A percentile compares a stretch with the other conserved stretches of the same genome.
phyloP scores from a whole-genome alignment of 2,113 vertebrate genomes.

The Conger conger region DNA sequence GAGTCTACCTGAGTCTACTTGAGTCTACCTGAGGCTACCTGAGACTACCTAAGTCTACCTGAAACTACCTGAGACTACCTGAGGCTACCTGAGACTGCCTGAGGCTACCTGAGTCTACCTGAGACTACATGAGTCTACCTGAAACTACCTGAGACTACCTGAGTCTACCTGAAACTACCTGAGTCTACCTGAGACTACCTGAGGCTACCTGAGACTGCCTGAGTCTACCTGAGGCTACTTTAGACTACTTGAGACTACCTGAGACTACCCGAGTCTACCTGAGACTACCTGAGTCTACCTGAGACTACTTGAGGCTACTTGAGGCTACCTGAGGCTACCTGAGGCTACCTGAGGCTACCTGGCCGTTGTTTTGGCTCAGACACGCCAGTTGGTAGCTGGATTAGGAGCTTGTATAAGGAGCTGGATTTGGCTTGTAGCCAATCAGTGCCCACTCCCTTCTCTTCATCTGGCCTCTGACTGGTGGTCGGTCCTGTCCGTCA shows the following conservation, averaged over 20 bases:
- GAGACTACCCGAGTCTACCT: background rate
- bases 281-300: background rate
- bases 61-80: background rate
- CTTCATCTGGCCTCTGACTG: background rate
- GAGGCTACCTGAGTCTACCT: background rate
- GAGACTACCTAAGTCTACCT: background rate
- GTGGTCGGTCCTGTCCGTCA: background rate
- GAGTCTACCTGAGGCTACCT: too few species aligned
- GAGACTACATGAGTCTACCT: background rate
- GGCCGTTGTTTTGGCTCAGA: background rate
- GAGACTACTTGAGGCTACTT: too few species aligned
- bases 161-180: background rate
- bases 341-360: conserved; percentile 1
- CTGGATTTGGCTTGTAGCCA: background rate
- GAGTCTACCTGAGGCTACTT: background rate
- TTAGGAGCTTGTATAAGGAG: too few species aligned
- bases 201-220: background rate
- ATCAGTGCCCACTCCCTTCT: background rate
- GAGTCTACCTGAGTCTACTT: background rate
- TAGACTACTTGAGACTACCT: background rate
- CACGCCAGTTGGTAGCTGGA: background rate
- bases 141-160: background rate
- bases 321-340: background rate
- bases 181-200: background rate
- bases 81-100: background rate